Conservation (phyloP, 2,113 vertebrate species). For the Callopanchax toddi region DNA sequence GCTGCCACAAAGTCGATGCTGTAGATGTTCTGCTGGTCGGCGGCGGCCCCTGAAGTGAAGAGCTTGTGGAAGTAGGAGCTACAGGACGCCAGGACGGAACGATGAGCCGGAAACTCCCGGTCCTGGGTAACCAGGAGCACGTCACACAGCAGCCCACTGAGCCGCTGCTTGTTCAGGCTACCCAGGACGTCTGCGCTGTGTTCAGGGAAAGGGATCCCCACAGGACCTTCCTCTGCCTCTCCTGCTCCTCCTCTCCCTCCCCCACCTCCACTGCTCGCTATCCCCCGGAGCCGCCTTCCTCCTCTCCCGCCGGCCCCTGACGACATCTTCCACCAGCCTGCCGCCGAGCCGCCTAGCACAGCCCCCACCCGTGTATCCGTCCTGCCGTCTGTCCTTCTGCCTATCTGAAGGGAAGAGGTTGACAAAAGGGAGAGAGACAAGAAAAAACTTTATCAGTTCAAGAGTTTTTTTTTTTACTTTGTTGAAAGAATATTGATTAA, state of each 20-base stretch:
- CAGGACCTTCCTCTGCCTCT: slow-evolving; percentile 92
- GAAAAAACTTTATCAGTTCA: no score
- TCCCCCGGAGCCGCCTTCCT: slow-evolving; percentile 72
- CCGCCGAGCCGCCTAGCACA: slow-evolving; percentile 84
- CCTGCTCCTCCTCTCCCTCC: slow-evolving; percentile 72
- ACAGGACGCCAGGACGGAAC: slow-evolving; percentile 96
- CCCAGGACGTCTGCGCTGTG: slow-evolving; percentile 97
- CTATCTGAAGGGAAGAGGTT: slow-evolving; percentile 71
- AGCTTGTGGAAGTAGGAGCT: slow-evolving; percentile 99
- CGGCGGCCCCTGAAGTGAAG: slow-evolving; percentile 94
- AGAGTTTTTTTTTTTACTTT: no score
- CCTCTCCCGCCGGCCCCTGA: slow-evolving; percentile 83
- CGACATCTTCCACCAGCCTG: slow-evolving; percentile 89
- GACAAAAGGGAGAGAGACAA: slow-evolving; percentile 9
- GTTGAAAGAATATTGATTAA: not conserved
- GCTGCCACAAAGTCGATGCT: slow-evolving; percentile 94
- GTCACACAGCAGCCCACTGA: slow-evolving; percentile 92
- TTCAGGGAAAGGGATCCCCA: slow-evolving; percentile 98
- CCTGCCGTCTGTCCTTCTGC: slow-evolving; percentile 83
- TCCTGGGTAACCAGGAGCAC: slow-evolving; percentile 94
- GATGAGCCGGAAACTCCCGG: slow-evolving; percentile 95
- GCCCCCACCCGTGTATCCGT: slow-evolving; percentile 83
- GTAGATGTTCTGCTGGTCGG: slow-evolving; percentile 95
- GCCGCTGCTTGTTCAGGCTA: slow-evolving; percentile 93
- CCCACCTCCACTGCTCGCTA: slow-evolving; percentile 60